A percentile compares a stretch with the other conserved stretches of the same genome.
Evolutionary conservation across 1,140 invertebrate genomes (phyloP).

Genomic region (Atta texana): DNA sequence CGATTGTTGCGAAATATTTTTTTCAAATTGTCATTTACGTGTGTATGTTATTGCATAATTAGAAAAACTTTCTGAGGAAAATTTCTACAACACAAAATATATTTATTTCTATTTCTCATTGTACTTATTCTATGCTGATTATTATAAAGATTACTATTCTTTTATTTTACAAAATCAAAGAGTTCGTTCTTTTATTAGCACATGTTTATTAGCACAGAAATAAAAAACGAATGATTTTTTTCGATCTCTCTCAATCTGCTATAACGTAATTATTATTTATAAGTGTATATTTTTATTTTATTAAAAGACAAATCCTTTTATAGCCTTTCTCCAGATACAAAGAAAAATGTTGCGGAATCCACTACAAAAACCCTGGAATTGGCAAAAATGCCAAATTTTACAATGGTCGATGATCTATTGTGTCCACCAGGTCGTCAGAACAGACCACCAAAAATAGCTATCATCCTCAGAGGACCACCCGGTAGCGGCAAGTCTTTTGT

Average conservation of each 20-base stretch:
- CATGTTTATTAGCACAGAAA: conserved; percentile 8
- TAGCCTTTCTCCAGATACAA: conserved; percentile 77
- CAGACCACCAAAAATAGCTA: conserved; percentile 93
- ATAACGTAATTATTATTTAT: conserved; percentile 22
- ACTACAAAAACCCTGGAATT: conserved; percentile 81
- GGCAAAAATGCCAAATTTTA: conserved; percentile 83
- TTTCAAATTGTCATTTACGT: conserved; percentile 9
- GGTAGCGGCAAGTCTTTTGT: conserved; percentile 96
- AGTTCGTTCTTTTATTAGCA: conserved; percentile 18
- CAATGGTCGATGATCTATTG: conserved; percentile 94
- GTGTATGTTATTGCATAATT: not conserved
- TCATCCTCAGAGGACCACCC: conserved; percentile 95
- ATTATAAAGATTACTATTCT: not conserved
- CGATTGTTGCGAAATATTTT: not conserved
- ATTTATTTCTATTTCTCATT: conserved; percentile 1
- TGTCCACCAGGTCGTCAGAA: conserved; percentile 90
- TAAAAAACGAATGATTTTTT: conserved; percentile 7
- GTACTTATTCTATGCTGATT: not conserved
- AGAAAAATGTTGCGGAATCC: conserved; percentile 75
- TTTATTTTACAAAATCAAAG: conserved; percentile 2
- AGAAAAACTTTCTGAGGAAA: not conserved
- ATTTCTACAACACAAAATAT: not conserved
- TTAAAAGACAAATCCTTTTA: conserved; percentile 72
- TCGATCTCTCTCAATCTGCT: not conserved
- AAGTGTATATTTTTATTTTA: conserved; percentile 41